These are phyloP conservation scores for Myoxocephalus aenaeus DNA, from an alignment of 2,797 vertebrate genomes.

Conservation along the genomic window DNA sequence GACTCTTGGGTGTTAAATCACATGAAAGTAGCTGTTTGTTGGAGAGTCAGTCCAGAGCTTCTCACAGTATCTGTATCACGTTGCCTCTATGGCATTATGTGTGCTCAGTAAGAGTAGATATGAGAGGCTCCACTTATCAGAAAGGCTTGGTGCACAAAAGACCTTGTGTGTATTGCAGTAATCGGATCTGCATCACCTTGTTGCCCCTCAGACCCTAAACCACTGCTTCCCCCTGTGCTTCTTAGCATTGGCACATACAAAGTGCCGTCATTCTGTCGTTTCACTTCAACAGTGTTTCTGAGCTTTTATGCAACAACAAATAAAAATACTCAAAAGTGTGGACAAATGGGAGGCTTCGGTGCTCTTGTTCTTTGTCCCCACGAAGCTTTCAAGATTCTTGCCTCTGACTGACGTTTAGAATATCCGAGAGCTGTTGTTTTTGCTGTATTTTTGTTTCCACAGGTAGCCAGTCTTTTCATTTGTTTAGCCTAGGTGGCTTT, in stretches of 20 bases:
- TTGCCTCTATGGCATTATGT: constrained; percentile 20
- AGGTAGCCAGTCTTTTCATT: constrained; percentile 14
- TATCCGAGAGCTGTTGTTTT: constrained; percentile 1
- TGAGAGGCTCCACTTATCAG: constrained; percentile 52
- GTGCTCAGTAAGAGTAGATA: constrained; percentile 45
- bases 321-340: not conserved
- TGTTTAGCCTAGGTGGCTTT: constrained; percentile 1
- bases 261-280: not conserved
- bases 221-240: not conserved
- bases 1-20: not conserved
- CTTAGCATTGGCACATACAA: constrained; percentile 20
- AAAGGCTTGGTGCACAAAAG: constrained; percentile 51
- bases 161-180: constrained; percentile 50
- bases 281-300: not conserved
- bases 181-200: constrained; percentile 55
- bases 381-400: constrained; percentile 17
- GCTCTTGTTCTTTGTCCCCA: constrained; percentile 4
- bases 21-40: constrained; percentile 14
- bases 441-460: constrained; percentile 21
- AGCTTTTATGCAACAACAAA: not conserved
- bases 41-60: not conserved
- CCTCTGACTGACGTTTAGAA: constrained; percentile 9
- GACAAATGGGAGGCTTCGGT: not conserved
- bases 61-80: constrained; percentile 27
- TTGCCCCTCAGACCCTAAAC: constrained; percentile 39